These are phyloP conservation scores for Gonocerus acuteangulatus DNA, from an alignment of 2,888 invertebrate species.

Conservation along the genomic window DNA sequence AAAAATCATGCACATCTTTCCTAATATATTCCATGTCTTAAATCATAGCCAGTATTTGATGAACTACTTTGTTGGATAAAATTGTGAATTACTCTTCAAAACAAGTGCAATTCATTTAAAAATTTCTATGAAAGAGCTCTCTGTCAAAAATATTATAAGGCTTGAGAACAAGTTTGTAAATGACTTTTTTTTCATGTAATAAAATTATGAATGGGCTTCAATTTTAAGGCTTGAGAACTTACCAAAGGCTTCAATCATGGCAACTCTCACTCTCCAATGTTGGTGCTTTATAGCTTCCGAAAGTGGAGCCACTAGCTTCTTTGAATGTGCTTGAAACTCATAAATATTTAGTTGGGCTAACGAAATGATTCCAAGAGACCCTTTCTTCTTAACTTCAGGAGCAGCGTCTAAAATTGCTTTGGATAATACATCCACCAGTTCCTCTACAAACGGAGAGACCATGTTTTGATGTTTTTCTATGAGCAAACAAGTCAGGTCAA, in stretches of 20 bases:
- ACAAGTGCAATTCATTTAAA: too few species aligned
- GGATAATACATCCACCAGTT: constrained; percentile 62
- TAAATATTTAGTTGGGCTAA: constrained; percentile 56
- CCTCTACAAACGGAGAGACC: constrained; percentile 62
- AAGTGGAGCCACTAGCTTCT: constrained; percentile 64
- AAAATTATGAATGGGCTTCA: too few species aligned
- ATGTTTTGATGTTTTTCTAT: constrained; percentile 56
- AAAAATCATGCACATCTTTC: too few species aligned
- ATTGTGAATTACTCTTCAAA: too few species aligned
- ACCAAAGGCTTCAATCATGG: constrained; percentile 67
- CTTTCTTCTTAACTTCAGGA: constrained; percentile 70
- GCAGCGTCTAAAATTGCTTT: constrained; percentile 68
- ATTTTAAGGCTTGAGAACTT: too few species aligned
- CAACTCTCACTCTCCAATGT: constrained; percentile 69
- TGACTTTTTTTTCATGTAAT: too few species aligned
- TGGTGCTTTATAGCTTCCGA: constrained; percentile 68
- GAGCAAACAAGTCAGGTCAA: constrained; percentile 59
- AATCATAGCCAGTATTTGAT: too few species aligned
- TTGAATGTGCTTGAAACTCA: constrained; percentile 68
- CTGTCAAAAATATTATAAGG: too few species aligned
- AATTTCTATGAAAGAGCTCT: too few species aligned
- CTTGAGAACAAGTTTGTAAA: too few species aligned
- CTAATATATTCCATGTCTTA: too few species aligned
- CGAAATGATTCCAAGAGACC: constrained; percentile 62
- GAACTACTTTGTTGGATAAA: too few species aligned